phyloP scores from a whole-genome alignment of 2,888 invertebrate genomes.

The Colletes collaris region DNA sequence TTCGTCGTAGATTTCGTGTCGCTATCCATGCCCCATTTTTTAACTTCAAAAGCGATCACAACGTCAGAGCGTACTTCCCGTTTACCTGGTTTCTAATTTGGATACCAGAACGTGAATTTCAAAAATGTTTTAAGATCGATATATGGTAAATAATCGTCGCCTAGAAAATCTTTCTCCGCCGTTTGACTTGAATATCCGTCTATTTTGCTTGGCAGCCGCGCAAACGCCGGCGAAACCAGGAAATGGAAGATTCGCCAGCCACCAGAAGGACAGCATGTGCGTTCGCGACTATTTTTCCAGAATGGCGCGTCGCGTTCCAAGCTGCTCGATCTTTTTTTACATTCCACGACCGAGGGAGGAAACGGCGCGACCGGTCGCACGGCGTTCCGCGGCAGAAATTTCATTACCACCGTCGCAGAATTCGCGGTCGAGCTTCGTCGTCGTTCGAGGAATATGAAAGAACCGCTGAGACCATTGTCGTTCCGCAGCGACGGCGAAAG shows the following conservation, averaged over 20 bases:
- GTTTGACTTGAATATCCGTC: too few species aligned
- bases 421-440: conserved; percentile 50
- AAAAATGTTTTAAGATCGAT: too few species aligned
- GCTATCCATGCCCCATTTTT: too few species aligned
- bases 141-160: too few species aligned
- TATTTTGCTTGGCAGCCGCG: too few species aligned
- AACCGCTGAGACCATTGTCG: conserved; percentile 49
- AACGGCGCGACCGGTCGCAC: conserved; percentile 33
- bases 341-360: conserved; percentile 13
- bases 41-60: too few species aligned
- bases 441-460: conserved; percentile 65
- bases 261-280: neutral
- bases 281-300: conserved; percentile 7
- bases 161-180: too few species aligned
- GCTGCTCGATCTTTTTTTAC: neutral
- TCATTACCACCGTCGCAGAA: conserved; percentile 63
- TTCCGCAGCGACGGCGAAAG: conserved; percentile 22
- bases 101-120: too few species aligned
- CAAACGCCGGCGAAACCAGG: neutral
- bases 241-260: neutral
- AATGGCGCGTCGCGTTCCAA: conserved; percentile 11
- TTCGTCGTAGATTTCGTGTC: too few species aligned
- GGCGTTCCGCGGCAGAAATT: conserved; percentile 57
- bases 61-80: too few species aligned
- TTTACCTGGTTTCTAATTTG: too few species aligned